A percentile compares a stretch with the other conserved stretches of the same genome.
phyloP scores from a whole-genome alignment of 2,113 vertebrate species.

The Desmodus rotundus region DNA sequence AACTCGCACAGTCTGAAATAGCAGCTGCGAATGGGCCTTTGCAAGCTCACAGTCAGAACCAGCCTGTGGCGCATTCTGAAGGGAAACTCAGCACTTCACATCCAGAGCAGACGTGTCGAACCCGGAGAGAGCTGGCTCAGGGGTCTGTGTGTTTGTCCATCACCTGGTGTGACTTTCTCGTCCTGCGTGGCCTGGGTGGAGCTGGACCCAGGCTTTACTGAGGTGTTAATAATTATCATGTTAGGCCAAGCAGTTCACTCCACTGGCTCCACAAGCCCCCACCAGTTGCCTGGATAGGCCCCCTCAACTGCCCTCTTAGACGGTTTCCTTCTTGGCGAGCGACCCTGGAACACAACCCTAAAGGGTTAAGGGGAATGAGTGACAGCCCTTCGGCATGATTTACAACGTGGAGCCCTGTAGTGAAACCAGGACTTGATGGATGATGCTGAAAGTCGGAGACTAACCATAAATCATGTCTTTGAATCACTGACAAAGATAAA shows the following conservation, averaged over 20 bases:
- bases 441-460: conserved; percentile 99
- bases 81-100: conserved; percentile 60
- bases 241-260: conserved; percentile 69
- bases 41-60: conserved; percentile 78
- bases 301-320: not conserved
- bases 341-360: conserved; percentile 68
- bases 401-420: conserved; percentile 97
- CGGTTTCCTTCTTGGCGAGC: conserved; percentile 33
- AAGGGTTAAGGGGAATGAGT: conserved; percentile 99
- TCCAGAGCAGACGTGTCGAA: conserved; percentile 65
- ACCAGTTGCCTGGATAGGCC: conserved; percentile 31
- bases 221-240: conserved; percentile 55
- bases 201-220: not conserved
- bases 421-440: conserved; percentile 98
- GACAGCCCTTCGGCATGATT: conserved; percentile 99
- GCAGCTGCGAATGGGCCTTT: conserved; percentile 78
- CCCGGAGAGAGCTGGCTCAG: conserved; percentile 40
- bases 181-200: conserved; percentile 29
- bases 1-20: conserved; percentile 77
- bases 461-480: conserved; percentile 99
- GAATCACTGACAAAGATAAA: conserved; percentile 99
- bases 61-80: conserved; percentile 77
- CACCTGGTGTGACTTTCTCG: not conserved
- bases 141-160: not conserved
- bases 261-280: conserved; percentile 44